phyloP scores from a whole-genome alignment of 2,113 vertebrate species.

The Phodopus roborovskii region DNA sequence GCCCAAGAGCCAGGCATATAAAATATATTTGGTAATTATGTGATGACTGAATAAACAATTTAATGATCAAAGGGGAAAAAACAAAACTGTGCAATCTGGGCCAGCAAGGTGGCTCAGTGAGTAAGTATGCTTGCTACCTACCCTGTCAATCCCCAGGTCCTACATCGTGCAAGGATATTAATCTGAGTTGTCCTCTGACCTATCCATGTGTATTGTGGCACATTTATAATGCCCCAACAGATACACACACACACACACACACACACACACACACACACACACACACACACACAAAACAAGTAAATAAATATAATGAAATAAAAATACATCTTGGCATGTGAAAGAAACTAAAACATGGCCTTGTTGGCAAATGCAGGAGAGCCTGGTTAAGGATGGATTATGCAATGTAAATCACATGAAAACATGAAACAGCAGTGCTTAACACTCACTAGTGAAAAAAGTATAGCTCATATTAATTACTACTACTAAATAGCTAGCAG shows the following conservation, averaged over 20 bases:
- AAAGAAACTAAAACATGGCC: slow-evolving; percentile 2
- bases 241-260: background rate
- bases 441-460: background rate
- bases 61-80: background rate
- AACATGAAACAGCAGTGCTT: background rate
- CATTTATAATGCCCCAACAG: background rate
- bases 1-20: background rate
- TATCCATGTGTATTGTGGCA: background rate
- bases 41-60: background rate
- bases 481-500: slow-evolving; percentile 29
- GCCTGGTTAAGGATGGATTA: background rate
- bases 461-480: slow-evolving; percentile 8
- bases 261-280: background rate
- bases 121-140: background rate
- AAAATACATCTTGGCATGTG: background rate
- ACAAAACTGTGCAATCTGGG: background rate
- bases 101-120: background rate
- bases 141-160: background rate
- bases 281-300: background rate
- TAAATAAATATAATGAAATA: background rate
- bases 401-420: slow-evolving; percentile 42
- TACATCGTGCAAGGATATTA: background rate
- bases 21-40: background rate
- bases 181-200: background rate
- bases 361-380: background rate